Evolutionary conservation across 2,888 invertebrate genomes (phyloP).

Genomic region (Rosalia funebris): DNA sequence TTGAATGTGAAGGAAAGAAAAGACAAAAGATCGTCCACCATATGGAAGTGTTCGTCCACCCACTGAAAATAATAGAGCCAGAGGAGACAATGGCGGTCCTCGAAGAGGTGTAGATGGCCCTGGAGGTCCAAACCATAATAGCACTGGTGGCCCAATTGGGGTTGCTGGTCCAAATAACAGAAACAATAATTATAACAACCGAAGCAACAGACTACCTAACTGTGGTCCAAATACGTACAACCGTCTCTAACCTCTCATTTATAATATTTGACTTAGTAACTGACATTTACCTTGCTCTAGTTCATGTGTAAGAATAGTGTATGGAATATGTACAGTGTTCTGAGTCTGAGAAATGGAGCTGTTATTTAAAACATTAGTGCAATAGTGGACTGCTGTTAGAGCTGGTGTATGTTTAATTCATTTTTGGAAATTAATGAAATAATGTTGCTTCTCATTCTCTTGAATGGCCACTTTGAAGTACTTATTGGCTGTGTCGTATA

Average conservation of each 20-base stretch:
- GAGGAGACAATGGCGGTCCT: constrained; percentile 59
- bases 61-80: constrained; percentile 56
- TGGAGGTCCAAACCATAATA: constrained; percentile 57
- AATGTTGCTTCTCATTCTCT: constrained; percentile 42
- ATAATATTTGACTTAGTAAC: constrained; percentile 34
- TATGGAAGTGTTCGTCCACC: constrained; percentile 62
- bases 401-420: constrained; percentile 49
- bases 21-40: constrained; percentile 72
- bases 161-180: constrained; percentile 57
- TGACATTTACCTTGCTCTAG: constrained; percentile 45
- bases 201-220: constrained; percentile 66
- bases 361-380: constrained; percentile 58
- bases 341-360: constrained; percentile 52
- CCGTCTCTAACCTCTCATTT: constrained; percentile 50
- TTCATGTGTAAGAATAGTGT: constrained; percentile 57
- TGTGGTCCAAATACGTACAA: constrained; percentile 63
- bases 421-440: constrained; percentile 25
- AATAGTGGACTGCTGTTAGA: constrained; percentile 56
- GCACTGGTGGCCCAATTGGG: constrained; percentile 47
- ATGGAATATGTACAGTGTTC: constrained; percentile 56
- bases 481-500: no score
- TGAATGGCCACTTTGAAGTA: constrained; percentile 42
- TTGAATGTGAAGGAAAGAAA: constrained; percentile 96
- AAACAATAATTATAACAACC: constrained; percentile 60
- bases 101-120: constrained; percentile 64